Base-by-base conservation (phyloP, 2,113 vertebrate species). In the Phoenicopterus ruber region DNA sequence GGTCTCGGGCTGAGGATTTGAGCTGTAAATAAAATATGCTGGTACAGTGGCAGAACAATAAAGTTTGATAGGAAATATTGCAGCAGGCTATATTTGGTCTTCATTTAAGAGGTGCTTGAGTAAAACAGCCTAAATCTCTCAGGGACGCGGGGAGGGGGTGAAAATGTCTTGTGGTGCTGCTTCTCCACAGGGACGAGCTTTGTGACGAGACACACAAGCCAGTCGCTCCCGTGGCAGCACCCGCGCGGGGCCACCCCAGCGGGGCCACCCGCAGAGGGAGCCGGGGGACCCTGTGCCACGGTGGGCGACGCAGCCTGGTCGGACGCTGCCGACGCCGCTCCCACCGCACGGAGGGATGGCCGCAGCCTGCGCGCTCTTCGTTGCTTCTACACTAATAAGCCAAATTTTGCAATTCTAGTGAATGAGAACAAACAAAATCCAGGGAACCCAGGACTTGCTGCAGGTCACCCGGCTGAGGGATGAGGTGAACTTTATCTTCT, bases 101-200 rank as follows among this genome's bases (percentile, higher is more conserved):
- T 57, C 9, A 55, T 22, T 66, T 17, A 36, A 58, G 38, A 38
- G 31, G 21, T 0, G 3, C 13, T 44, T 9, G 13, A 17, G 38
- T 10, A 31, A 52, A 59, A 58, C 46, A 55, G 11, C 6, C 47
- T 38, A 38, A 29, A 29, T 13, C n/a, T 34, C n/a, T n/a, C 1
- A 0, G 20, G 21, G 4, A 9, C 8, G 12, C 6, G 40, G 7
- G 7, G 6, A 25, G 9, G 21, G 4, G 3, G 10, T 52, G 76
- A 7, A 55, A 63, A 54, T 8, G n/a, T n/a, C n/a, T n/a, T n/a
- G n/a, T n/a, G 38, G 40, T 34, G 47, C 46, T 69, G 12, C 65
- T 34, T 46, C 32, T 25, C 16, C 44, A 13, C 20, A 31, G 31
- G 25, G 42, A 19, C n/a, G 47, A 54, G 70, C 17, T 74, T 13